Conservation (phyloP, 2,797 vertebrate species). For the Parambassis ranga region DNA sequence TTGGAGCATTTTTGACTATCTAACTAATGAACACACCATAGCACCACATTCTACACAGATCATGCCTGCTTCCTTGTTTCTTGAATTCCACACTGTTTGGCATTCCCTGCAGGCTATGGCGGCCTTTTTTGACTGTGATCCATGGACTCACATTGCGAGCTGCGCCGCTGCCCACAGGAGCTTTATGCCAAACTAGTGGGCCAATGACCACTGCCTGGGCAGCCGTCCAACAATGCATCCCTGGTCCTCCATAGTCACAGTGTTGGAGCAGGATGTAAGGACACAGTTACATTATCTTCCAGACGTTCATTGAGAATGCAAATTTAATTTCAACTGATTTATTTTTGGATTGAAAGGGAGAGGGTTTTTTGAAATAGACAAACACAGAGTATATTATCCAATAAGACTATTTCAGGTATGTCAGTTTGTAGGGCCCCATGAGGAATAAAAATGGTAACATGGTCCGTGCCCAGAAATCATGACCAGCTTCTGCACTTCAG, state of each 20-base stretch:
- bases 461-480: neutral
- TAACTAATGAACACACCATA: no score
- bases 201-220: slow-evolving; percentile 65
- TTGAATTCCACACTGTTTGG: slow-evolving; percentile 33
- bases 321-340: slow-evolving; percentile 63
- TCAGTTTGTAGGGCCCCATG: slow-evolving; percentile 5
- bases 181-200: slow-evolving; percentile 65
- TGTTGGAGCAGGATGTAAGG: slow-evolving; percentile 39
- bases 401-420: slow-evolving; percentile 17
- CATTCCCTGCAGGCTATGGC: slow-evolving; percentile 45
- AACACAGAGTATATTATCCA: slow-evolving; percentile 25
- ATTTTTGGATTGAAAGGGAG: slow-evolving; percentile 15
- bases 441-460: slow-evolving; percentile 29
- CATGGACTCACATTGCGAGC: slow-evolving; percentile 61
- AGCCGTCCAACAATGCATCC: slow-evolving; percentile 60
- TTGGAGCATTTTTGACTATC: no score
- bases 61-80: slow-evolving; percentile 29
- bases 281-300: slow-evolving; percentile 45
- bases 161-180: slow-evolving; percentile 56
- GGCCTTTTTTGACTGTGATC: slow-evolving; percentile 55
- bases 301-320: slow-evolving; percentile 60
- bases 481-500: slow-evolving; percentile 7
- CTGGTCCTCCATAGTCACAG: slow-evolving; percentile 42
- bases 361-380: slow-evolving; percentile 23
- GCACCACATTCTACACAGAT: neutral